Conservation (phyloP, 2,113 vertebrate genomes). For the Gasterosteus aculeatus region DNA sequence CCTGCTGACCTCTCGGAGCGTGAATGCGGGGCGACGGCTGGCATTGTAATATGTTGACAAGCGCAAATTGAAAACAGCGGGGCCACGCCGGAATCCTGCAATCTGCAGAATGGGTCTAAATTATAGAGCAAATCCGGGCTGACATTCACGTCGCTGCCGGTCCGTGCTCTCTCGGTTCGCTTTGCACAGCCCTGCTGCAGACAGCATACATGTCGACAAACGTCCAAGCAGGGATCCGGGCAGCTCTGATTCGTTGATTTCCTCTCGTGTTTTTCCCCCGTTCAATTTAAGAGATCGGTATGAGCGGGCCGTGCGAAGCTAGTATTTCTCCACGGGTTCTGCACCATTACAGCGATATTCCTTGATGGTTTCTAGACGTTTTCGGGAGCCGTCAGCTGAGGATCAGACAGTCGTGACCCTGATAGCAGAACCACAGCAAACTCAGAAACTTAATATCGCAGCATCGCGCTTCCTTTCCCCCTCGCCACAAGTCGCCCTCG, state of each 20-base stretch:
- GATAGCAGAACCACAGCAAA: too few species aligned
- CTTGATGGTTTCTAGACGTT: background rate
- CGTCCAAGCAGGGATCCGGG: background rate
- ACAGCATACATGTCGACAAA: background rate
- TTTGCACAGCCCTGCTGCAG: background rate
- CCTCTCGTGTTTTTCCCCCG: background rate
- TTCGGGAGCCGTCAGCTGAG: background rate
- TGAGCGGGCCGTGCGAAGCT: background rate
- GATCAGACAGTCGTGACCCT: background rate
- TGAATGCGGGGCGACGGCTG: slow-evolving; percentile 2
- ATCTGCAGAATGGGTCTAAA: slow-evolving; percentile 41
- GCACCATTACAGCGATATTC: background rate
- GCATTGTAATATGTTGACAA: slow-evolving; percentile 33
- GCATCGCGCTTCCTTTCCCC: background rate
- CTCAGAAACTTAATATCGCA: background rate
- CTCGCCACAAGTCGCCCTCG: background rate
- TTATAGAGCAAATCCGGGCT: slow-evolving; percentile 42
- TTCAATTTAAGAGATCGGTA: background rate
- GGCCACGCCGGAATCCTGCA: slow-evolving; percentile 10
- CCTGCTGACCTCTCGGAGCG: background rate
- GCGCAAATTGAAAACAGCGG: slow-evolving; percentile 39
- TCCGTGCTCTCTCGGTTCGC: background rate
- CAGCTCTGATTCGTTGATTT: background rate
- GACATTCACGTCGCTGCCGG: slow-evolving; percentile 11
- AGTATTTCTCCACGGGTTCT: background rate